These are phyloP conservation scores for Brachymystax lenok DNA, from an alignment of 2,797 vertebrate genomes.

Conservation along the genomic window DNA sequence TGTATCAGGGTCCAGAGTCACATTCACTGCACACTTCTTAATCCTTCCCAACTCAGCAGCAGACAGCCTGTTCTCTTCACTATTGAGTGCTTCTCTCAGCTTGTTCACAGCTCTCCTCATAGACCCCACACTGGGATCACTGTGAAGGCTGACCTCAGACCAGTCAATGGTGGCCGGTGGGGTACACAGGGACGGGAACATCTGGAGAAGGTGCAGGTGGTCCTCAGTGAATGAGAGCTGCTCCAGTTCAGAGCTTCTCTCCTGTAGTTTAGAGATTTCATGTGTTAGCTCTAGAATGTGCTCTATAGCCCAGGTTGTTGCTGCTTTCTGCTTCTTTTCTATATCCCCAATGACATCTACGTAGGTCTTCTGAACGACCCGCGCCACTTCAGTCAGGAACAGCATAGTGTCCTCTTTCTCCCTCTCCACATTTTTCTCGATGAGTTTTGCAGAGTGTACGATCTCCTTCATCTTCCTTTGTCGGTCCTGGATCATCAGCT, in stretches of 20 bases:
- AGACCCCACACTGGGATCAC: neutral
- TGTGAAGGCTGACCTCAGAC: neutral
- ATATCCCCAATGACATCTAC: neutral
- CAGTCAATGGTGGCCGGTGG: neutral
- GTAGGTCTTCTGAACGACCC: neutral
- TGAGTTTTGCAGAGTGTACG: neutral
- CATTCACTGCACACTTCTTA: neutral
- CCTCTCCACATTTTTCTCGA: neutral
- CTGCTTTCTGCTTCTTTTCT: neutral
- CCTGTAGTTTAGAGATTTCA: neutral
- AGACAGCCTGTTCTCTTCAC: neutral
- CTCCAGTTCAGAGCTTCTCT: neutral
- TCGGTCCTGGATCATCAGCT: neutral
- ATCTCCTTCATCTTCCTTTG: neutral
- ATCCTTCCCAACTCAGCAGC: neutral
- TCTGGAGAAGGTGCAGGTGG: neutral
- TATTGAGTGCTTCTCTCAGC: neutral
- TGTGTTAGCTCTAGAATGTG: neutral
- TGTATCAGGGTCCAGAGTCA: conserved; percentile 11
- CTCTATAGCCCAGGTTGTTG: neutral
- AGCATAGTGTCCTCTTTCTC: neutral
- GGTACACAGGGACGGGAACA: neutral
- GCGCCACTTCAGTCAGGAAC: neutral
- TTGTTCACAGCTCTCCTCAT: neutral
- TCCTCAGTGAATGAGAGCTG: neutral